Evolutionary conservation across 2,888 invertebrate species (phyloP), one percentile per base, ranked within the genome.

Genomic region (Oscheius sp.): DNA sequence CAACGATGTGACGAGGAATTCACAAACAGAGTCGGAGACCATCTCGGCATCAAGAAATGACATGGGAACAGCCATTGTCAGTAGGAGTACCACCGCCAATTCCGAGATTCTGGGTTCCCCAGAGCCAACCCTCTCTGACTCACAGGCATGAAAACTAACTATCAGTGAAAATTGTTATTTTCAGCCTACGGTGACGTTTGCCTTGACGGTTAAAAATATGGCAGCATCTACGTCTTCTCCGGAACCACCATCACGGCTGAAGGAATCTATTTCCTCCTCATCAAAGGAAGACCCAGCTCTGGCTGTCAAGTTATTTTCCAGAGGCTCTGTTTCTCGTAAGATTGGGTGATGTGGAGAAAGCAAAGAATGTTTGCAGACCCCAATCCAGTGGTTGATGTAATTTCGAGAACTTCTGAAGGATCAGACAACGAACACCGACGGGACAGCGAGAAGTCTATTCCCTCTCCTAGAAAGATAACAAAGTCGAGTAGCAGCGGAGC

Each of bases 101-200:
- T 79, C 79, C 74, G 72, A 76, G 75, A 58, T 80, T 5, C 61
- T 80, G 2, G 75, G 69, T 6, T 73, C 76, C 12, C 75, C 78
- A 1, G 80, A 77, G 49, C 69, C 69, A 0, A 61, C 70, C 21
- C 61, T 61, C 25, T 70, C 59, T 18, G 59, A 49, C 45, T 59
- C 61, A 9, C 59, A 45, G 58, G 46, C 56, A 69, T 1, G n/a
- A 53, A 41, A 56, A 13, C 7, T 0, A 29, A 27, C 59, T 0
- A 12, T 13, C 21, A n/a, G n/a, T n/a, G 45, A 16, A 53, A 52
- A 29, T 21, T 16, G 16, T 12, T 46, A 23, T 0, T 73, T 78
- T 71, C 78, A 81, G 73, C 81, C 81, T 53, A 81, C 81, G 58
- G 81, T 81, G 45, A 79, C 77, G 52, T 81, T 81, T 46, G 75